Conservation (phyloP, 2,888 invertebrate genomes). For the Yponomeuta sedellus region DNA sequence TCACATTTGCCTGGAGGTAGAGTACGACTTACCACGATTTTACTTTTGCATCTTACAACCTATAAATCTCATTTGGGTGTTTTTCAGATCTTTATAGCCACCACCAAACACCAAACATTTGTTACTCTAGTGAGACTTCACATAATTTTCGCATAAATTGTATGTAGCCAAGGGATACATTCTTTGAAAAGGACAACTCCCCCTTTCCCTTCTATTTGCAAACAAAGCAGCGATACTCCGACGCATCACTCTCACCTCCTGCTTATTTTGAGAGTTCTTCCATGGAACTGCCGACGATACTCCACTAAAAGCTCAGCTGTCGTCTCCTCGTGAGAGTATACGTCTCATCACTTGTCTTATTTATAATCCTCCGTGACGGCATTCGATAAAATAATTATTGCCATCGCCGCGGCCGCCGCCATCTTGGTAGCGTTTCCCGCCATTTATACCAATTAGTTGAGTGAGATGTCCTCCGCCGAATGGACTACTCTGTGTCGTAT, state of each 20-base stretch:
- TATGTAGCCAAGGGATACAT: too few relatives aligned
- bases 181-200: too few relatives aligned
- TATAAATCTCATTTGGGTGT: too few relatives aligned
- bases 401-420: slow-evolving; percentile 33
- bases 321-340: slow-evolving; percentile 58
- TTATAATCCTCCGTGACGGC: slow-evolving; percentile 63
- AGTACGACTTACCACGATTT: too few relatives aligned
- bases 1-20: too few relatives aligned
- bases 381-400: slow-evolving; percentile 61
- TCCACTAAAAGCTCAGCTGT: slow-evolving; percentile 30
- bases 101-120: too few relatives aligned
- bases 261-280: slow-evolving; percentile 1
- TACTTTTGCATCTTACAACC: too few relatives aligned
- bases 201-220: not conserved
- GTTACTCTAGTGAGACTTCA: too few relatives aligned
- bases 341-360: slow-evolving; percentile 69
- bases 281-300: not conserved
- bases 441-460: slow-evolving; percentile 72
- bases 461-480: slow-evolving; percentile 67
- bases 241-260: not conserved
- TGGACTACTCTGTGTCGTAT: slow-evolving; percentile 45
- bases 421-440: slow-evolving; percentile 55
- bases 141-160: too few relatives aligned
- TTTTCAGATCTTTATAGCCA: too few relatives aligned
- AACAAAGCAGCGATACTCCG: not conserved